Percentiles rank a stretch among this genome's conserved stretches.
Conservation (phyloP, 1,140 invertebrate genomes). For the Araneus ventricosus region DNA sequence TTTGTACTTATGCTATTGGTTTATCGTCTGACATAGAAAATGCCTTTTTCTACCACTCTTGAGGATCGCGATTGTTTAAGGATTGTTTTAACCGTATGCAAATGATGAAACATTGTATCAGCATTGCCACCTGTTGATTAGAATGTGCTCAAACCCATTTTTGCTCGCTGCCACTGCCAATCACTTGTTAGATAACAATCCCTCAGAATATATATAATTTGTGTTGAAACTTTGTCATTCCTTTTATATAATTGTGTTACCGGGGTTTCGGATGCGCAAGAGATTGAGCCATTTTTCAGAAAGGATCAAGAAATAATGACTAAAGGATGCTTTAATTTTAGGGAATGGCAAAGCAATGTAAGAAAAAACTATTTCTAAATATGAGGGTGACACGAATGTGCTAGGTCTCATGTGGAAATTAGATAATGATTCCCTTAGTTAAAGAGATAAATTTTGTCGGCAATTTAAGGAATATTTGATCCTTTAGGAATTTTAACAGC, state of each 20-base stretch:
- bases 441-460: background rate
- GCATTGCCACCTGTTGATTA: background rate
- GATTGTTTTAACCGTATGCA: background rate
- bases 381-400: too few species aligned
- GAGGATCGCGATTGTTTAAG: conserved; percentile 7
- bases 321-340: conserved; percentile 37
- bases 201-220: background rate
- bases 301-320: too few species aligned
- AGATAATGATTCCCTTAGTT: background rate
- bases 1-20: conserved; percentile 78
- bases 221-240: background rate
- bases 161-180: background rate
- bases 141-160: background rate
- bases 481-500: background rate
- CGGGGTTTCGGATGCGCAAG: background rate
- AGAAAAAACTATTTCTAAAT: background rate
- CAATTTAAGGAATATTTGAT: too few species aligned
- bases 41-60: conserved; percentile 79
- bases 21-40: conserved; percentile 80
- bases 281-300: conserved; percentile 35
- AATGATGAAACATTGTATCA: background rate
- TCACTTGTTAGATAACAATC: background rate
- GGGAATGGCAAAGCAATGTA: conserved; percentile 31
- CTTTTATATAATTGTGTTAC: conserved; percentile 66
- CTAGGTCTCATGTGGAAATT: background rate